phyloP scores from a whole-genome alignment of 2,797 vertebrate species.

The Nannoperca australis region DNA sequence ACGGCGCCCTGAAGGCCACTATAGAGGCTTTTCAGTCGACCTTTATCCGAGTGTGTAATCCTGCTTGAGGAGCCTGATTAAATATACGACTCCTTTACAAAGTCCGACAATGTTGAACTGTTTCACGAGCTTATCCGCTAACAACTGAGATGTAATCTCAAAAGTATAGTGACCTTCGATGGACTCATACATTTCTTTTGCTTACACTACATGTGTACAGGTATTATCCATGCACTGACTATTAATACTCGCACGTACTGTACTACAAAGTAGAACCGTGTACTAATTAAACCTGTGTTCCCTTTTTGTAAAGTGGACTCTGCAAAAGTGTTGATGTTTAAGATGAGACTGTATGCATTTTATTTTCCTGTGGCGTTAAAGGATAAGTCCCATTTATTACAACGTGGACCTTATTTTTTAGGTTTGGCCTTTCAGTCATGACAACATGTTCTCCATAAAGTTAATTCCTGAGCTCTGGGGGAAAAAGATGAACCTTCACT shows the following conservation, averaged over 20 bases:
- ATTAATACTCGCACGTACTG: conserved; percentile 50
- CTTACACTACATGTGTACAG: conserved; percentile 38
- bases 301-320: conserved; percentile 48
- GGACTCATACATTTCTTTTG: conserved; percentile 40
- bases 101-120: conserved; percentile 6
- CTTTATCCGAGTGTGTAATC: conserved; percentile 4
- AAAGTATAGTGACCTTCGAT: conserved; percentile 3
- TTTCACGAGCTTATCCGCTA: conserved; percentile 4
- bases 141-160: conserved; percentile 10
- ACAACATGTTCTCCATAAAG: not conserved
- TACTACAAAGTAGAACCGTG: conserved; percentile 57
- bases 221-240: conserved; percentile 64
- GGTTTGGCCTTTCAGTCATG: not conserved
- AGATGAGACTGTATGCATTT: conserved; percentile 17
- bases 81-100: conserved; percentile 32
- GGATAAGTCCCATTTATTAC: not conserved
- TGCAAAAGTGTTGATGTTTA: conserved; percentile 54
- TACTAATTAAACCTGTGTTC: conserved; percentile 54
- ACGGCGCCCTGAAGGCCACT: conserved; percentile 13
- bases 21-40: conserved; percentile 15
- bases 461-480: conserved; percentile 6
- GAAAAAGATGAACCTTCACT: not conserved
- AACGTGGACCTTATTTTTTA: not conserved
- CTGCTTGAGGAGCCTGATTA: conserved; percentile 39
- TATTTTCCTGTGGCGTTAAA: conserved; percentile 31